Conservation (phyloP, 2,797 vertebrate genomes). For the Neomorphus geoffroyi region DNA sequence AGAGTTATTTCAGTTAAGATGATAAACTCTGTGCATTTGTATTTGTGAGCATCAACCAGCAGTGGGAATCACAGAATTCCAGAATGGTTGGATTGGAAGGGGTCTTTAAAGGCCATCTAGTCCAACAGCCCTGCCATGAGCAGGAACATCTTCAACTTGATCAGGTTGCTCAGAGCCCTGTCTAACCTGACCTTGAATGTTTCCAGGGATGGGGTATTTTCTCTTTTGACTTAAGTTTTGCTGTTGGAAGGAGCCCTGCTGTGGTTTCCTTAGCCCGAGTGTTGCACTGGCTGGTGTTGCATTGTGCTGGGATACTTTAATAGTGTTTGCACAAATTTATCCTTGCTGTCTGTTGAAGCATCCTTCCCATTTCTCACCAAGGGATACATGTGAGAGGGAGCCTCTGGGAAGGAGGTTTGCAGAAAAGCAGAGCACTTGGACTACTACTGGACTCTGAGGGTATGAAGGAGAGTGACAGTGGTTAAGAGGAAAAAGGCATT, state of each 20-base stretch:
- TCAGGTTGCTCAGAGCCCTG: too few species aligned
- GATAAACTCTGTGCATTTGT: too few species aligned
- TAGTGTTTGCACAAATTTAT: rapidly evolving
- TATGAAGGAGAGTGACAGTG: too few species aligned
- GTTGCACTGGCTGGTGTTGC: rapidly evolving
- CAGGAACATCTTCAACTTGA: too few species aligned
- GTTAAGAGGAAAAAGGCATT: neutral
- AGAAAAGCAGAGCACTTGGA: neutral
- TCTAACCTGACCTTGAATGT: too few species aligned
- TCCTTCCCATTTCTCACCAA: neutral
- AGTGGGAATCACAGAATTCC: too few species aligned
- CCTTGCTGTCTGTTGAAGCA: neutral
- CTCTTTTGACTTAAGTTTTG: rapidly evolving
- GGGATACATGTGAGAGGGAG: too few species aligned
- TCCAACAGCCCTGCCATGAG: too few species aligned
- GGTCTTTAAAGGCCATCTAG: too few species aligned
- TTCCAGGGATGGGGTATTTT: too few species aligned
- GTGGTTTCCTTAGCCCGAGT: rapidly evolving
- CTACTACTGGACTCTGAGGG: neutral
- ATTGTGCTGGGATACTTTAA: rapidly evolving
- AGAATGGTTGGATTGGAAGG: too few species aligned
- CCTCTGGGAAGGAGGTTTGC: neutral
- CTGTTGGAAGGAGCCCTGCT: neutral
- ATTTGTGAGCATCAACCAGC: neutral
- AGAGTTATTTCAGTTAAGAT: neutral